Base-by-base conservation (phyloP, 2,888 invertebrate species). In the Thymelicus acteon region DNA sequence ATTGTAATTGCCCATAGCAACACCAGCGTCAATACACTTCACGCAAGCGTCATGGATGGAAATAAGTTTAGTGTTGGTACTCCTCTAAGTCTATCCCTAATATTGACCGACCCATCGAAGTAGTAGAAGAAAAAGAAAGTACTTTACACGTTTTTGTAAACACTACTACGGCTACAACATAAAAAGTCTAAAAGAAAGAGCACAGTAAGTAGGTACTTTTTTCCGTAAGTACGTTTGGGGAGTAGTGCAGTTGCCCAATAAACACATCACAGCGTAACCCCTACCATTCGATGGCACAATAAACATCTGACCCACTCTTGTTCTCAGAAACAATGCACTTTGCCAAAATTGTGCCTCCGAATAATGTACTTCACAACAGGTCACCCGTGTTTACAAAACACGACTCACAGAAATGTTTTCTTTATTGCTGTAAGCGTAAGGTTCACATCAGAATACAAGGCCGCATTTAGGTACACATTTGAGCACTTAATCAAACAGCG, bases 301-400 rank as follows among this genome's bases (percentile, higher is more conserved):
- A 58, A 72, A 71, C 71, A 69, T 67, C 62, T 76, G 77, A 77
- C 77, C 77, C 76, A 76, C 76, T 78, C 75, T 66, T 65, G 60
- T 71, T 71, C 70, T 64, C 72, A 44, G 72, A 72, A 75, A 72
- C 73, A 70, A 72, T 74, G 70, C 68, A 71, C 68, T 72, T 76
- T 71, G 75, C 74, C 78, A 75, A 77, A 77, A 77, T 77, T 74
- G 75, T 70, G 64, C 71, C 71, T 71, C 37, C 54, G 60, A 64
- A 60, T 70, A 70, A 64, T 54, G 60, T 58, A 60, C 60, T 65
- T 52, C 52, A 60, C 64, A 64, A 70, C 70, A 60, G 60, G 70
- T 71, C 70, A 71, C 49, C 49, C 12, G 61, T 64, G 70, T 70
- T 63, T 64, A 64, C 58, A 64, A 63, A 63, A 39, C 6, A 31